These are phyloP conservation scores for Polyergus mexicanus DNA, from an alignment of 1,140 invertebrate genomes.

Conservation along the genomic window DNA sequence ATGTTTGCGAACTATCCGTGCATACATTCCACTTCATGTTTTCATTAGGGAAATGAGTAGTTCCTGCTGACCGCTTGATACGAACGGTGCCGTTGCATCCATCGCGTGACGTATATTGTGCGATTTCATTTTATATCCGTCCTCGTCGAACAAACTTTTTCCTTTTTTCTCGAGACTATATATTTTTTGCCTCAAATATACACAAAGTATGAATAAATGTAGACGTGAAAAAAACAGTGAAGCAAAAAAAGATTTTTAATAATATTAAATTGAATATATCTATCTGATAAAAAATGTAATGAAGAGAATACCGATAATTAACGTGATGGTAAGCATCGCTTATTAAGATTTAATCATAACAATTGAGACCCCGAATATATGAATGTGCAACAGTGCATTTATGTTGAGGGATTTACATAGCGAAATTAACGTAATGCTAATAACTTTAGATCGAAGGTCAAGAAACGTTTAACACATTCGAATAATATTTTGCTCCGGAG, in stretches of 20 bases:
- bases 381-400: background rate
- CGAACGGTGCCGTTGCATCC: background rate
- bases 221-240: background rate
- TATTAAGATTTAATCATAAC: background rate
- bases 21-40: background rate
- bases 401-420: background rate
- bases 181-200: background rate
- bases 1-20: constrained; percentile 48
- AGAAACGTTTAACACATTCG: background rate
- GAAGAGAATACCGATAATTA: background rate
- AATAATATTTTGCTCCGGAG: constrained; percentile 9
- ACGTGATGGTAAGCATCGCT: background rate
- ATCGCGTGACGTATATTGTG: background rate
- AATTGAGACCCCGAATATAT: background rate
- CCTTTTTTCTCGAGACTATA: no score
- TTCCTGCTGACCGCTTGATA: constrained; percentile 1
- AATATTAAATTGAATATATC: background rate
- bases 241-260: background rate
- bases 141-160: background rate
- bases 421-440: constrained; percentile 31
- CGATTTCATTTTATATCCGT: background rate
- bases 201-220: background rate
- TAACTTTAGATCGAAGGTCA: constrained; percentile 1
- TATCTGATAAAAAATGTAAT: background rate
- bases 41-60: background rate